phyloP scores from a whole-genome alignment of 2,113 vertebrate species.

The Microtus pennsylvanicus region DNA sequence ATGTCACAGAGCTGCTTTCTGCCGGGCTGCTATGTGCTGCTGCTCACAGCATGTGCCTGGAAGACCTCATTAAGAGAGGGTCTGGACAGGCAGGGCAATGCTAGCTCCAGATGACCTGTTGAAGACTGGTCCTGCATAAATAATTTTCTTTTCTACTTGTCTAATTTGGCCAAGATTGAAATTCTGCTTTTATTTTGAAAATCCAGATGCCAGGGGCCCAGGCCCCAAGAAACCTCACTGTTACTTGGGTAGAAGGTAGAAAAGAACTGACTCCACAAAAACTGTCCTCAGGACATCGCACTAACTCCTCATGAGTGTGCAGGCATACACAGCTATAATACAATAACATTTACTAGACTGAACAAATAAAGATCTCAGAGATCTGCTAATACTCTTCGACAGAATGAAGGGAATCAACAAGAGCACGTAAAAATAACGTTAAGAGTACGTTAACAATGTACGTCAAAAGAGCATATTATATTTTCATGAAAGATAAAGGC shows the following conservation, averaged over 20 bases:
- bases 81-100: neutral
- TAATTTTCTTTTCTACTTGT: constrained; percentile 96
- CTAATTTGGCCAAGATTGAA: constrained; percentile 96
- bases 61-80: neutral
- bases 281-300: neutral
- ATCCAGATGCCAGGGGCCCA: constrained; percentile 74
- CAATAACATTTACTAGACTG: neutral
- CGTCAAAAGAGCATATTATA: constrained; percentile 2
- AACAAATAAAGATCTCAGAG: constrained; percentile 16
- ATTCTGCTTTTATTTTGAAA: constrained; percentile 96
- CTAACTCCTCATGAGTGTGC: neutral
- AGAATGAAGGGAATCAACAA: constrained; percentile 18
- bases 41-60: neutral
- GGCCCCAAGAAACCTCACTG: neutral
- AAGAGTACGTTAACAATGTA: neutral
- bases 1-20: constrained; percentile 66
- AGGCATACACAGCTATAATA: neutral
- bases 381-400: neutral
- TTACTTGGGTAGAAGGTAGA: neutral
- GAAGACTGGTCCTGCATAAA: constrained; percentile 95
- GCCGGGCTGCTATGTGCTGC: constrained; percentile 71
- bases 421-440: constrained; percentile 36
- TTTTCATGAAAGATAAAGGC: constrained; percentile 15
- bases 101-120: constrained; percentile 94
- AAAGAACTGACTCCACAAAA: neutral